Evolutionary conservation across 2,113 vertebrate genomes (phyloP), one percentile per base, ranked within the genome.

Genomic region (Aegypius monachus): DNA sequence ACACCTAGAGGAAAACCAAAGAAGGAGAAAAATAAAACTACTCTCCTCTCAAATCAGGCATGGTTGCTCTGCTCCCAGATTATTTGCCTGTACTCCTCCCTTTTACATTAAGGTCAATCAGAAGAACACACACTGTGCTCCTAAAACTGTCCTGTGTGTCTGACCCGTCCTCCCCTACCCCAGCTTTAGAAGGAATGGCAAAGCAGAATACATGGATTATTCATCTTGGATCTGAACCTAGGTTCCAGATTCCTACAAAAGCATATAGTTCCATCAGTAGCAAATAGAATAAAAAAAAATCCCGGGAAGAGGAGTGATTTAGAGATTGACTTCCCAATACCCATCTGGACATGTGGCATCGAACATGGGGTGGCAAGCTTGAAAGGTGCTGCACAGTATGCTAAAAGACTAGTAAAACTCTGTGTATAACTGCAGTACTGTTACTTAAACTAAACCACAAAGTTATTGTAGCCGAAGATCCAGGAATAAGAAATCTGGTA

Each of bases 131-230:
- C 10, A 13, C 8, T 48, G 13, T 63, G 36, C 9, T 83, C 26
- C 56, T 62, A 52, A 72, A 62, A 52, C 34, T 55, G 47, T 21
- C 11, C 21, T n/a, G 13, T 36, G 38, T 25, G 25, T 45, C 27
- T 4, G 4, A 36, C 16, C 16, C 1, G 3, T 62, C 25, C 45
- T 71, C 4, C 11, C 9, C 23, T 1, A 4, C 22, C 27, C 8
- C 10, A 0, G 3, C 13, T 66, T 48, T 56, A 75, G 42, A 86
- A 66, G 61, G n/a, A 48, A 75, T 56, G 61, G 27, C 12, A 66
- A 48, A 56, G n/a, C 22, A 65, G 18, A 5, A 14, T 47, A 27
- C 15, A 43, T 31, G 25, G 8, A 20, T 62, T 62, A 34, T 56
- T 75, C 19, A 16, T 10, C 12, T 66, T 29, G 19, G 42, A 29